Percentiles rank a stretch among this genome's conserved stretches.
Conservation (phyloP, 2,888 invertebrate genomes). For the Torymus tubicola region DNA sequence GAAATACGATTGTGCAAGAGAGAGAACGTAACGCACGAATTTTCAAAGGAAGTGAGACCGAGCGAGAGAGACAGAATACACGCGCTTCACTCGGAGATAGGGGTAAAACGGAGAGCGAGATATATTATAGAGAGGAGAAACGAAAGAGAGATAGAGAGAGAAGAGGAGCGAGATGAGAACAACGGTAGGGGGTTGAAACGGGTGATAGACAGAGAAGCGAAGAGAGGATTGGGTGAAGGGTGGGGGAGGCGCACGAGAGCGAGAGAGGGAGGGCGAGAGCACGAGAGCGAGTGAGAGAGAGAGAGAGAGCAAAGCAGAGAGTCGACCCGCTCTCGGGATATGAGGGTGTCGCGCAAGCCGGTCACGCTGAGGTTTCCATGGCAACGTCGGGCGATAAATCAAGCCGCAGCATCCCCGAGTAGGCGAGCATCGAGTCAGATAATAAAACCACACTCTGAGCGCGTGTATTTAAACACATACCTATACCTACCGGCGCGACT, state of each 20-base stretch:
- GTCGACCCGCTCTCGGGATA: slow-evolving; percentile 70
- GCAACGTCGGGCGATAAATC: slow-evolving; percentile 75
- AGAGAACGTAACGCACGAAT: slow-evolving; percentile 47
- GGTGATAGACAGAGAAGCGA: slow-evolving; percentile 30
- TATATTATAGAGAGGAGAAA: slow-evolving; percentile 27
- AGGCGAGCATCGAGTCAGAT: slow-evolving; percentile 61
- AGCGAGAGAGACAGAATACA: slow-evolving; percentile 41
- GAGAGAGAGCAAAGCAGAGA: slow-evolving; percentile 58
- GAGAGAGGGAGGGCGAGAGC: slow-evolving; percentile 33
- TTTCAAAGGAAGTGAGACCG: slow-evolving; percentile 23
- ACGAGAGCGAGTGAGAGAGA: too few species aligned
- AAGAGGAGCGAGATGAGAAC: slow-evolving; percentile 2
- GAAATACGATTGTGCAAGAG: slow-evolving; percentile 52
- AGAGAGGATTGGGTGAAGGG: background rate
- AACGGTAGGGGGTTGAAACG: slow-evolving; percentile 41
- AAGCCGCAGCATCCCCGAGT: slow-evolving; percentile 67
- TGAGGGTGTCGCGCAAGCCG: slow-evolving; percentile 76
- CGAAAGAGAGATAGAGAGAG: slow-evolving; percentile 16
- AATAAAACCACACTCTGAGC: slow-evolving; percentile 59
- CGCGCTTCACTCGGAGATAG: background rate
- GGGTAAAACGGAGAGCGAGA: slow-evolving; percentile 48
- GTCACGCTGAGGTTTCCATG: slow-evolving; percentile 75
- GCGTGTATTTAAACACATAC: slow-evolving; percentile 59
- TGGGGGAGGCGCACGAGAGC: background rate
- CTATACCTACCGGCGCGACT: slow-evolving; percentile 54